Conservation (phyloP, 2,113 vertebrate genomes). For the Heloderma charlesbogerti region DNA sequence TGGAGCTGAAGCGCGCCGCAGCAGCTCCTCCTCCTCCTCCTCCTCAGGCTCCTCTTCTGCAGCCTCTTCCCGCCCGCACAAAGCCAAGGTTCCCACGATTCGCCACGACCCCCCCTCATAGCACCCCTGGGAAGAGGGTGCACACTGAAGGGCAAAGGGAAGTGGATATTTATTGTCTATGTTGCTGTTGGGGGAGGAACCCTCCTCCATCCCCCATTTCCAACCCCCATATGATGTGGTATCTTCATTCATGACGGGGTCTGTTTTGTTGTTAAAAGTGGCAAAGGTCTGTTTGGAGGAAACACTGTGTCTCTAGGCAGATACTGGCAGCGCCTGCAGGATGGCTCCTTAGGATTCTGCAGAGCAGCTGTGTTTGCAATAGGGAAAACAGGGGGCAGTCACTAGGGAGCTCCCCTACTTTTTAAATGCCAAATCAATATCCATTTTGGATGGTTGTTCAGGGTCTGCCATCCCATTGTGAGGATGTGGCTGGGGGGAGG, state of each 20-base stretch:
- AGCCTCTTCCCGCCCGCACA: slow-evolving; percentile 32
- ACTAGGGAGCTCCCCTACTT: background rate
- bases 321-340: background rate
- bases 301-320: background rate
- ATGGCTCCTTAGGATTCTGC: background rate
- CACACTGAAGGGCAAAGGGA: background rate
- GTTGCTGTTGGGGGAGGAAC: slow-evolving; percentile 55
- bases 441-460: background rate
- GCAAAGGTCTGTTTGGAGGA: background rate
- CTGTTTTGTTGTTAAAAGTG: background rate
- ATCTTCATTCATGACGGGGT: background rate
- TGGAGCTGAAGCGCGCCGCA: slow-evolving; percentile 83
- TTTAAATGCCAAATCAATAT: background rate
- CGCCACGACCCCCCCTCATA: slow-evolving; percentile 27
- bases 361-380: background rate
- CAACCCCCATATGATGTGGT: background rate
- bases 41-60: slow-evolving; percentile 69
- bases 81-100: slow-evolving; percentile 30
- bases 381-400: background rate
- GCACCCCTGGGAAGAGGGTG: slow-evolving; percentile 9
- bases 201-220: slow-evolving; percentile 23
- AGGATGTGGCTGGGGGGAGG: background rate
- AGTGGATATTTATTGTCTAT: slow-evolving; percentile 40
- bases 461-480: background rate
- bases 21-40: slow-evolving; percentile 83